A percentile compares a stretch with the other conserved stretches of the same genome.
Evolutionary conservation across 1,140 invertebrate species (phyloP).

Genomic region (Bombyx mori): ASM3026992v2 NC_085128.1:13379501-13380000

Average conservation of each 20-base stretch:
- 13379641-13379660: slow-evolving; percentile 45
- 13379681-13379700: slow-evolving; percentile 59
- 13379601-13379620: slow-evolving; percentile 45
- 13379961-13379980: slow-evolving; percentile 53
- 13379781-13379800: slow-evolving; percentile 49
- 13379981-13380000: slow-evolving; percentile 38
- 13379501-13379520: slow-evolving; percentile 26
- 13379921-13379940: slow-evolving; percentile 48
- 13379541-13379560: slow-evolving; percentile 53
- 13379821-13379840: slow-evolving; percentile 51
- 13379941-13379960: slow-evolving; percentile 49
- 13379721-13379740: slow-evolving; percentile 54
- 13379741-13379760: slow-evolving; percentile 46
- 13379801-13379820: slow-evolving; percentile 47
- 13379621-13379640: slow-evolving; percentile 24
- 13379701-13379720: slow-evolving; percentile 64
- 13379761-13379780: slow-evolving; percentile 55
- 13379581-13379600: slow-evolving; percentile 48
- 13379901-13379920: slow-evolving; percentile 49
- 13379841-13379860: slow-evolving; percentile 61
- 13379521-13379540: slow-evolving; percentile 52
- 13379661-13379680: slow-evolving; percentile 58
- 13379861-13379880: slow-evolving; percentile 57
- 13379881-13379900: slow-evolving; percentile 46
- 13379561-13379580: slow-evolving; percentile 51